phyloP scores from a whole-genome alignment of 1,140 invertebrate genomes.

The Lanistes nyassanus region DNA sequence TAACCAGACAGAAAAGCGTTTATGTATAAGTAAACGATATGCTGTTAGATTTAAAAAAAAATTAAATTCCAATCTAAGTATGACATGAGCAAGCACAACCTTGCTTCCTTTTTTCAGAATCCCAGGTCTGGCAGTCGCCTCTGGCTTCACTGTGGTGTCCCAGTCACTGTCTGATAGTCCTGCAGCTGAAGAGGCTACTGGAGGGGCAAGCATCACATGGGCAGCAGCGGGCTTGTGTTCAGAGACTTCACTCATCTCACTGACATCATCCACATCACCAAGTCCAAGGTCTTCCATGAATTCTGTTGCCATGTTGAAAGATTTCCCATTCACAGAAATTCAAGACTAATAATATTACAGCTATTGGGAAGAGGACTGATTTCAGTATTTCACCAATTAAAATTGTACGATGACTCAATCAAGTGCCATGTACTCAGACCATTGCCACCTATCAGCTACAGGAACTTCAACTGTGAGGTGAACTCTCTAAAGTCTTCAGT shows the following conservation, averaged over 20 bases:
- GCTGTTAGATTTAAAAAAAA: not conserved
- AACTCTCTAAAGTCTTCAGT: too few species aligned
- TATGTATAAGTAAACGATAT: not conserved
- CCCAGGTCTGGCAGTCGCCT: constrained; percentile 28
- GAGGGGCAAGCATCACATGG: not conserved
- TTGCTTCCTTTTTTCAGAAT: constrained; percentile 38
- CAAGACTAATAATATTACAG: not conserved
- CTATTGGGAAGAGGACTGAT: too few species aligned
- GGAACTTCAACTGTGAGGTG: too few species aligned
- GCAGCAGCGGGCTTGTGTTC: constrained; percentile 7
- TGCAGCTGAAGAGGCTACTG: not conserved
- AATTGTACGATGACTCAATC: too few species aligned
- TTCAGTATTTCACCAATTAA: too few species aligned
- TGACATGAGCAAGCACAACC: constrained; percentile 1
- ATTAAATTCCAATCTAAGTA: too few species aligned
- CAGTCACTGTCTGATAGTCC: constrained; percentile 32
- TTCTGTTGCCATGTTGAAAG: constrained; percentile 13
- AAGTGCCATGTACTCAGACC: too few species aligned
- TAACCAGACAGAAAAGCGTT: not conserved
- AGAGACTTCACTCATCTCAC: constrained; percentile 31
- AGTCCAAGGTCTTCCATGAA: constrained; percentile 50
- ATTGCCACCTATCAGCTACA: too few species aligned
- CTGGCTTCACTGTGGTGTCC: constrained; percentile 38
- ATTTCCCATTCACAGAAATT: not conserved
- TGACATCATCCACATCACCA: constrained; percentile 45